Conservation (phyloP, 2,113 vertebrate species). For the Halcyon malimbica region DNA sequence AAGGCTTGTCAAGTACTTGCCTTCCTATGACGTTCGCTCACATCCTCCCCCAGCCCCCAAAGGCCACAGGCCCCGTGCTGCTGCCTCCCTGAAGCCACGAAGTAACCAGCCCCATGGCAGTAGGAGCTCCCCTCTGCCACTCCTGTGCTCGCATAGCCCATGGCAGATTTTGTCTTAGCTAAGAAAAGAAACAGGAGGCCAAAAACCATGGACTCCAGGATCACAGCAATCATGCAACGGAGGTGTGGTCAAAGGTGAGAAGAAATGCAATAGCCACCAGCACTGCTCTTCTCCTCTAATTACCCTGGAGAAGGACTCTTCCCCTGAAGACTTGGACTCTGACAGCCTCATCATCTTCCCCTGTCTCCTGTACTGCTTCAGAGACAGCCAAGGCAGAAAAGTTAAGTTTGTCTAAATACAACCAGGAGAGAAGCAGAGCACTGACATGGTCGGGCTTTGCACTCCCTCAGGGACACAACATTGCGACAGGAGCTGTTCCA, state of each 20-base stretch:
- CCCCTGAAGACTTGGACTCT: neutral
- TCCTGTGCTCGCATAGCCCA: neutral
- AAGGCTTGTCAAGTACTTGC: neutral
- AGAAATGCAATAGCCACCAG: neutral
- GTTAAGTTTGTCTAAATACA: neutral
- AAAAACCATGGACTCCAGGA: neutral
- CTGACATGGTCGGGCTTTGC: neutral
- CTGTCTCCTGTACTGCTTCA: neutral
- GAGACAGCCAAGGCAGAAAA: neutral
- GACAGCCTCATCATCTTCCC: neutral
- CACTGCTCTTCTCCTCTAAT: neutral
- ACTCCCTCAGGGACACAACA: neutral
- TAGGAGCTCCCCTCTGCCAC: rapidly evolving
- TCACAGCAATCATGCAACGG: rapidly evolving
- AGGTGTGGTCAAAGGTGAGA: neutral
- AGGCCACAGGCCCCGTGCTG: neutral
- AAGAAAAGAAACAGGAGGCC: neutral
- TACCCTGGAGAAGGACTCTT: neutral
- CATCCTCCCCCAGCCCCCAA: neutral
- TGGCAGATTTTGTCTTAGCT: neutral
- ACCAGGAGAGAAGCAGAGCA: neutral
- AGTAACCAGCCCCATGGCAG: neutral
- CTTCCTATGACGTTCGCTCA: neutral
- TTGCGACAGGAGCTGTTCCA: neutral
- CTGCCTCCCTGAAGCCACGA: neutral